Base-by-base conservation (phyloP, 2,888 invertebrate genomes). In the Caradrina clavipalpis region DNA sequence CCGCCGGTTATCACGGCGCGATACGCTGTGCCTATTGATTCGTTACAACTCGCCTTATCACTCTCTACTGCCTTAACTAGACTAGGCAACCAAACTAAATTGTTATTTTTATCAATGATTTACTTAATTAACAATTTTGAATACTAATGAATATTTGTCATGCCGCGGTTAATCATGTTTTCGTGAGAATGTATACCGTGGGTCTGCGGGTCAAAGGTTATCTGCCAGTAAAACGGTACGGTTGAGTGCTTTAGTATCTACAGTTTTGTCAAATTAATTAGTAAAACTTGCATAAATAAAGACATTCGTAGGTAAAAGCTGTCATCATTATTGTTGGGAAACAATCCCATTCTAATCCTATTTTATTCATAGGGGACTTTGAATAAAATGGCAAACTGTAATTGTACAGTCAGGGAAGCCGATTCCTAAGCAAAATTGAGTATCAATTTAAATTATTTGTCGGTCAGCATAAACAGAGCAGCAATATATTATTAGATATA, bases 1-100 rank as follows among this genome's bases (percentile, higher is more conserved):
- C 42, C 55, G 49, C 19, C 13, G 13, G 63, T 45, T 73, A 80
- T 80, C 81, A 47, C 51, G 45, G 13, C 49, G 31, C 26, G 69
- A 57, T 63, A 67, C 69, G 66, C 63, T 53, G 47, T 1, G 11
- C 57, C 42, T 69, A 69, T 68, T 76, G 69, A 63, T 80, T 80
- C 54, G 15, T 17, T 68, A 74, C 39, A 55, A 74, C 62, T 54
- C 55, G 53, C 39, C 31, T 64, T 53, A 55, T 72, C 76, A 55
- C 22, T 19, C 47, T 39, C 51, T 47, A 47, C 65, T 47, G 31
- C 21, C 21, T 54, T 17, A 3, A 17, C 45, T 45, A 5, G 45
- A 45, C 3, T 17, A 17, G 17, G 17, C 17, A 45, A 11, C 17
- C 45, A 45, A 45, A 39, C 13, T 39, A 39, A 13, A 39, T 39